phyloP scores from a whole-genome alignment of 1,140 invertebrate genomes.

The Mactra quadrangularis region DNA sequence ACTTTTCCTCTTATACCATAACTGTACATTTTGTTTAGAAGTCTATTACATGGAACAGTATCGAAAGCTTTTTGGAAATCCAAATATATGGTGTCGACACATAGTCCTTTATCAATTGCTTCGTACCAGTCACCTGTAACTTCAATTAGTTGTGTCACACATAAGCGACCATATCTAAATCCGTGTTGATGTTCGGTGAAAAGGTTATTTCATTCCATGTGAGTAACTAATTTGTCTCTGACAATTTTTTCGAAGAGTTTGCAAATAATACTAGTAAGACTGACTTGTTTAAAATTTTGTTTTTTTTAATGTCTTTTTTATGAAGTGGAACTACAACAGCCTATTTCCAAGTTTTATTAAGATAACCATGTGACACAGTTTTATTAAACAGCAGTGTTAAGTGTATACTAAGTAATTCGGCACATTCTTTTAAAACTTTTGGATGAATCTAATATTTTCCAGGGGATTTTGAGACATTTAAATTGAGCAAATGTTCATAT shows the following conservation, averaged over 20 bases:
- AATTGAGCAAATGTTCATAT: too few species aligned
- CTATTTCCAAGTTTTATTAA: neutral
- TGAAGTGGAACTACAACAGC: neutral
- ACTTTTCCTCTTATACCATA: neutral
- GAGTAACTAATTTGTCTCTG: neutral
- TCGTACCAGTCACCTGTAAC: neutral
- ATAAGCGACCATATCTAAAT: neutral
- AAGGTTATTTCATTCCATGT: slow-evolving; percentile 1
- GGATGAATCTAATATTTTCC: slow-evolving; percentile 4
- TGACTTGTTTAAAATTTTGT: slow-evolving; percentile 1
- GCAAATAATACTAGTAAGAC: slow-evolving; percentile 14
- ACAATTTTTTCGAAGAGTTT: neutral
- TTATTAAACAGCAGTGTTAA: neutral
- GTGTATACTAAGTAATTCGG: neutral
- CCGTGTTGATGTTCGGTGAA: neutral
- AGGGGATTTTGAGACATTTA: slow-evolving; percentile 15
- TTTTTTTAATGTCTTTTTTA: slow-evolving; percentile 60
- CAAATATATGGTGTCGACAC: neutral
- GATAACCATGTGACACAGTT: neutral
- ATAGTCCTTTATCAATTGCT: neutral
- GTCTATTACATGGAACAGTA: slow-evolving; percentile 14
- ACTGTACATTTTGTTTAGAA: slow-evolving; percentile 24
- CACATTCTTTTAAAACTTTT: slow-evolving; percentile 9
- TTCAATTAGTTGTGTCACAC: too few species aligned
- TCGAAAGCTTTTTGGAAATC: too few species aligned